Conservation (phyloP, 2,113 vertebrate species). For the Paralichthys olivaceus region DNA sequence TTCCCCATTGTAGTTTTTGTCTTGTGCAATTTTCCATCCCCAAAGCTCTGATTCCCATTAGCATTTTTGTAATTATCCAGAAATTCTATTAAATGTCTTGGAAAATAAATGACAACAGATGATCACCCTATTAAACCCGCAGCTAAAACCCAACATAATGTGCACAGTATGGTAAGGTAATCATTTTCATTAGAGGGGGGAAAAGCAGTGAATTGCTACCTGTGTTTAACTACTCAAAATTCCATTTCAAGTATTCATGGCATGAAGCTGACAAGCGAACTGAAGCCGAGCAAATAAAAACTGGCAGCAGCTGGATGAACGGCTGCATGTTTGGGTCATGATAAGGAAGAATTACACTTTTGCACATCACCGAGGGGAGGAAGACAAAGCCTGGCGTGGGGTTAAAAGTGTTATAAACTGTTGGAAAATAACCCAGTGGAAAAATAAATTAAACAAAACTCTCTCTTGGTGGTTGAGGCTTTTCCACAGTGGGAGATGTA, state of each 20-base stretch:
- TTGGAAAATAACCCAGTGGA: conserved; percentile 54
- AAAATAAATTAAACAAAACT: conserved; percentile 46
- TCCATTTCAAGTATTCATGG: conserved; percentile 70
- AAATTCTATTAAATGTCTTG: conserved; percentile 74
- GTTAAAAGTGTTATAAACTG: conserved; percentile 74
- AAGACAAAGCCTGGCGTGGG: conserved; percentile 67
- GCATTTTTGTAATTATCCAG: conserved; percentile 73
- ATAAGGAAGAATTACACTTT: conserved; percentile 76
- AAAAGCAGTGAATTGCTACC: conserved; percentile 60
- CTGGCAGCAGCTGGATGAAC: conserved; percentile 72
- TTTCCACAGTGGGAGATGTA: conserved; percentile 66
- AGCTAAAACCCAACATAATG: conserved; percentile 60
- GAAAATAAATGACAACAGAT: conserved; percentile 73
- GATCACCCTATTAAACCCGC: conserved; percentile 62
- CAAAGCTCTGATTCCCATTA: conserved; percentile 68
- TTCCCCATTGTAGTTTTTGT: conserved; percentile 55
- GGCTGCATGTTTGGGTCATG: conserved; percentile 69
- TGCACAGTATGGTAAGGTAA: conserved; percentile 54
- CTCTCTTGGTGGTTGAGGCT: conserved; percentile 49
- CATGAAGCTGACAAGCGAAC: conserved; percentile 64
- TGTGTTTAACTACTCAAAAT: conserved; percentile 70
- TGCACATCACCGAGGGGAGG: conserved; percentile 70
- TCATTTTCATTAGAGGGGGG: conserved; percentile 46
- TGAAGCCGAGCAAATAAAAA: conserved; percentile 74
- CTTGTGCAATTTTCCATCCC: conserved; percentile 68